A percentile compares a stretch with the other conserved stretches of the same genome.
Conservation (phyloP, 2,113 vertebrate species). For the Rhagologus leucostigma region DNA sequence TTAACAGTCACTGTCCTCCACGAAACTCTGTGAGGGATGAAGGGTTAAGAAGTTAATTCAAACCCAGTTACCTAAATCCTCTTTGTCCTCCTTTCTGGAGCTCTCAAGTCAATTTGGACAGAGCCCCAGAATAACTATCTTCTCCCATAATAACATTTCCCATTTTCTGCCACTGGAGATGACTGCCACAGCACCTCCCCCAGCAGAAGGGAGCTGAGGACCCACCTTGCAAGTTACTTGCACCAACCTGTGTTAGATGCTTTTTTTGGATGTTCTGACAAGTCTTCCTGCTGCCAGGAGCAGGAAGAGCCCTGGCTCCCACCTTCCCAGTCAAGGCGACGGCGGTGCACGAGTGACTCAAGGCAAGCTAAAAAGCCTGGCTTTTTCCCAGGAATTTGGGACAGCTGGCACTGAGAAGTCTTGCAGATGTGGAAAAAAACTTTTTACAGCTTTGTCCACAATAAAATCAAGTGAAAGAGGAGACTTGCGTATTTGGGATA, state of each 20-base stretch:
- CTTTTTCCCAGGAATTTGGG: slow-evolving; percentile 49
- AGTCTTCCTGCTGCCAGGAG: neutral
- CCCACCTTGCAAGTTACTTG: neutral
- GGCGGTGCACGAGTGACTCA: fast-evolving
- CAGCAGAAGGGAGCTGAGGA: neutral
- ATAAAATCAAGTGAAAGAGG: slow-evolving; percentile 34
- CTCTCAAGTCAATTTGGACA: slow-evolving; percentile 41
- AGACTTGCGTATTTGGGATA: neutral
- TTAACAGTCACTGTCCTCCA: neutral
- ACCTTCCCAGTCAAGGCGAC: neutral
- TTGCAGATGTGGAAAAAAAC: slow-evolving; percentile 56
- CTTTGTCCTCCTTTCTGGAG: slow-evolving; percentile 40
- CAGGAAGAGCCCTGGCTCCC: neutral
- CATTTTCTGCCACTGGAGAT: slow-evolving; percentile 12
- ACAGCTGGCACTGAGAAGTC: slow-evolving; percentile 31
- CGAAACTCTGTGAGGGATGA: neutral
- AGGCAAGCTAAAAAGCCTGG: neutral
- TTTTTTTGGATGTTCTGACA: neutral
- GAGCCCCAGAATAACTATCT: slow-evolving; percentile 47
- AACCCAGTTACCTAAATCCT: neutral
- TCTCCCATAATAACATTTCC: slow-evolving; percentile 41
- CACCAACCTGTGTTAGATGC: neutral
- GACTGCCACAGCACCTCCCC: neutral
- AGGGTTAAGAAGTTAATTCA: neutral
- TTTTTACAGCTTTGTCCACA: slow-evolving; percentile 16